These are phyloP conservation scores for Orthonevra nobilis DNA, from an alignment of 2,888 invertebrate genomes.

Conservation along the genomic window DNA sequence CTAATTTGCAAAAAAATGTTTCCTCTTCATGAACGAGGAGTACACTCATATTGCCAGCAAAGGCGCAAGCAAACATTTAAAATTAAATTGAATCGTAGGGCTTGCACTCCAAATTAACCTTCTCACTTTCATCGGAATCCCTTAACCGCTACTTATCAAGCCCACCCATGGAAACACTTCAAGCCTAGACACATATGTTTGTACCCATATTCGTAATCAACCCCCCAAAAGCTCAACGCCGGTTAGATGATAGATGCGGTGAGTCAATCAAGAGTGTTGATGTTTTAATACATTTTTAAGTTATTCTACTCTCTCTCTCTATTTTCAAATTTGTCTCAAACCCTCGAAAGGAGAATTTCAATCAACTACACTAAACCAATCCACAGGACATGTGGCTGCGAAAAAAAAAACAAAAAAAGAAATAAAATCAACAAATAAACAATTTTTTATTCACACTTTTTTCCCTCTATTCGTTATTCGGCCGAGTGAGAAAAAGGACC, in stretches of 20 bases:
- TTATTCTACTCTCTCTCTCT: slow-evolving; percentile 3
- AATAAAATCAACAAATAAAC: neutral
- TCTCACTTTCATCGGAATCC: slow-evolving; percentile 38
- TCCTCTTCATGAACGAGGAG: slow-evolving; percentile 6
- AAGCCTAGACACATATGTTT: no score
- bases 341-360: slow-evolving; percentile 40
- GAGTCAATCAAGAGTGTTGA: slow-evolving; percentile 53
- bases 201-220: slow-evolving; percentile 1
- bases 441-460: slow-evolving; percentile 11
- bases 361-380: slow-evolving; percentile 57
- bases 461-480: slow-evolving; percentile 55
- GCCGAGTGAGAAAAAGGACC: neutral
- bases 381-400: no score
- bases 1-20: slow-evolving; percentile 27
- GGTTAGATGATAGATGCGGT: slow-evolving; percentile 8
- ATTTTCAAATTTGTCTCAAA: slow-evolving; percentile 1
- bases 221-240: neutral
- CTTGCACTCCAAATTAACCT: slow-evolving; percentile 38
- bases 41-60: neutral
- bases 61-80: slow-evolving; percentile 33
- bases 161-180: slow-evolving; percentile 2
- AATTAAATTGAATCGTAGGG: slow-evolving; percentile 27
- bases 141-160: slow-evolving; percentile 43
- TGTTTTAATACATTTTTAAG: slow-evolving; percentile 43
- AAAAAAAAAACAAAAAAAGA: slow-evolving; percentile 8